Evolutionary conservation across 2,113 vertebrate genomes (phyloP).

Genomic region (Amphilophus citrinellus): DNA sequence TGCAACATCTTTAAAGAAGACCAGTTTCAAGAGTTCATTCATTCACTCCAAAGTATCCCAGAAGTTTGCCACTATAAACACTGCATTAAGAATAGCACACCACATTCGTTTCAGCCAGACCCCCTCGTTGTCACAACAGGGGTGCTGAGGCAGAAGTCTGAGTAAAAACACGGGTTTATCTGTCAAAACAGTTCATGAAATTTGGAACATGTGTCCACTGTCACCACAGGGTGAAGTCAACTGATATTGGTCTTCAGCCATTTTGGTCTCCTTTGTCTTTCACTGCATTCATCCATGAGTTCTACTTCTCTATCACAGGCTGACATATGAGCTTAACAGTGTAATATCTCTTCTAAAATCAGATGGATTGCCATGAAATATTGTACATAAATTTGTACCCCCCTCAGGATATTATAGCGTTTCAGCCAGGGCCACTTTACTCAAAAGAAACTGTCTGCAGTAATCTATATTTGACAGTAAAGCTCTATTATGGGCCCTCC

Average conservation of each 20-base stretch:
- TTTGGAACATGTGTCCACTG: not conserved
- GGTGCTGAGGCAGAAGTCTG: not conserved
- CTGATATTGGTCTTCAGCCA: not conserved
- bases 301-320: no score
- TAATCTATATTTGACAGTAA: slow-evolving; percentile 7
- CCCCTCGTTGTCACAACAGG: not conserved
- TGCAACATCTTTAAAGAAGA: slow-evolving; percentile 12
- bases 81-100: not conserved
- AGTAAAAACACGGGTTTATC: not conserved
- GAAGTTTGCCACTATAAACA: not conserved
- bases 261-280: not conserved
- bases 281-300: not conserved
- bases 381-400: not conserved
- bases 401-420: not conserved
- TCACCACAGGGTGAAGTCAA: not conserved
- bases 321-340: slow-evolving; percentile 1
- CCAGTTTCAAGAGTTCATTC: not conserved
- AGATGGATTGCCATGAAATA: not conserved
- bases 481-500: not conserved
- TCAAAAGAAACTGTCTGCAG: not conserved
- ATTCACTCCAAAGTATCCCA: not conserved
- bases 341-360: not conserved
- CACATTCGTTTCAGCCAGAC: not conserved
- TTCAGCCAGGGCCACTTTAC: not conserved
- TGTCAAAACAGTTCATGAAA: not conserved